phyloP scores from a whole-genome alignment of 2,888 invertebrate species.

The Caradrina clavipalpis region DNA sequence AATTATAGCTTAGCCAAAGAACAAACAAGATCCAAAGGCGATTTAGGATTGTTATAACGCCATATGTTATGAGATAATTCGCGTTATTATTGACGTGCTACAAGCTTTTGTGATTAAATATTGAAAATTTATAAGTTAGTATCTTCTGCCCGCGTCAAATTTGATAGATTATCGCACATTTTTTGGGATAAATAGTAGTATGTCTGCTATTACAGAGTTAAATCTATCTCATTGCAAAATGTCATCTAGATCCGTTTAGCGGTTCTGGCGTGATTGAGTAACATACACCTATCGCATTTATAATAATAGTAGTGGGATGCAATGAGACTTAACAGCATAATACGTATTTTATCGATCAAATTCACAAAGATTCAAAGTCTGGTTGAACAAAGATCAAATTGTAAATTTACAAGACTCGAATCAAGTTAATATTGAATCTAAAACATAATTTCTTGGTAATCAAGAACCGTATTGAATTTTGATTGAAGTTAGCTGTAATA shows the following conservation, averaged over 20 bases:
- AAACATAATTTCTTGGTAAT: slow-evolving; percentile 29
- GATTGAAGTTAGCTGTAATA: slow-evolving; percentile 34
- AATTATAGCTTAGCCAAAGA: slow-evolving; percentile 86
- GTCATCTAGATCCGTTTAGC: too few species aligned
- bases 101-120: slow-evolving; percentile 10
- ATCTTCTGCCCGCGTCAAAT: too few species aligned
- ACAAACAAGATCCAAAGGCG: slow-evolving; percentile 85
- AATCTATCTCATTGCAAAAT: too few species aligned
- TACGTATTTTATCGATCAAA: slow-evolving; percentile 9
- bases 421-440: slow-evolving; percentile 16
- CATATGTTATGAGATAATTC: slow-evolving; percentile 77
- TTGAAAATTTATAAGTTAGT: slow-evolving; percentile 19
- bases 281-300: too few species aligned
- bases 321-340: slow-evolving; percentile 22
- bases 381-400: neutral
- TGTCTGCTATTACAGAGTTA: too few species aligned
- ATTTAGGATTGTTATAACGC: slow-evolving; percentile 79
- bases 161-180: too few species aligned
- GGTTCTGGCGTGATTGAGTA: too few species aligned
- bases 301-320: too few species aligned
- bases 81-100: slow-evolving; percentile 46
- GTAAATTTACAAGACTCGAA: slow-evolving; percentile 34
- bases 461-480: slow-evolving; percentile 30
- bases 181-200: too few species aligned
- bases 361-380: neutral